Percentiles rank a stretch among this genome's conserved stretches.
Evolutionary conservation across 2,113 vertebrate species (phyloP).

Genomic region (Hemiscyllium ocellatum): DNA sequence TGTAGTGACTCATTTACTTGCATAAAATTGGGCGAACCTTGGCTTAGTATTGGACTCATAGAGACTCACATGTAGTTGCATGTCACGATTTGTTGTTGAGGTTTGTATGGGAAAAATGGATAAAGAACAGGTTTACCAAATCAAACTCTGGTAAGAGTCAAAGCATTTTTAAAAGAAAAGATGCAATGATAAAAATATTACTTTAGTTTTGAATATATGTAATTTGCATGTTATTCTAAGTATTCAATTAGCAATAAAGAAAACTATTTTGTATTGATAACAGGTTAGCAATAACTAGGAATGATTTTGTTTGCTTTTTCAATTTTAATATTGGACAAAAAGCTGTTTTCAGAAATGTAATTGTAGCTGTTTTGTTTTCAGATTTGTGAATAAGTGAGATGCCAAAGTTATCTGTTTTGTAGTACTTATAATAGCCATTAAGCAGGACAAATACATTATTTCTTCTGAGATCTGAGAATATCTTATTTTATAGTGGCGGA

Average conservation of each 20-base stretch:
- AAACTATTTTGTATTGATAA: background rate
- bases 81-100: background rate
- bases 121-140: background rate
- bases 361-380: background rate
- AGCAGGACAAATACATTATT: background rate
- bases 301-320: background rate
- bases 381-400: background rate
- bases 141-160: background rate
- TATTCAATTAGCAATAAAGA: background rate
- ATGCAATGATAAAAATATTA: background rate
- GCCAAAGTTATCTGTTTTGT: background rate
- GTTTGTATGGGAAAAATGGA: background rate
- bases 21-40: background rate
- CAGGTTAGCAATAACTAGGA: background rate
- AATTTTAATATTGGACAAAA: background rate
- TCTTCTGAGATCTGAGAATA: background rate
- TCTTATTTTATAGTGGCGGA: background rate
- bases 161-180: background rate
- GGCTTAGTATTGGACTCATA: background rate
- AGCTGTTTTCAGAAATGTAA: background rate
- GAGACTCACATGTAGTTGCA: background rate
- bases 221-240: background rate
- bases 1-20: background rate
- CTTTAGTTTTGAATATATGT: background rate
- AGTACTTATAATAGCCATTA: conserved; percentile 39